Evolutionary conservation across 2,113 vertebrate species (phyloP), one percentile per base, ranked within the genome.

Genomic region (Carlito syrichta): DNA sequence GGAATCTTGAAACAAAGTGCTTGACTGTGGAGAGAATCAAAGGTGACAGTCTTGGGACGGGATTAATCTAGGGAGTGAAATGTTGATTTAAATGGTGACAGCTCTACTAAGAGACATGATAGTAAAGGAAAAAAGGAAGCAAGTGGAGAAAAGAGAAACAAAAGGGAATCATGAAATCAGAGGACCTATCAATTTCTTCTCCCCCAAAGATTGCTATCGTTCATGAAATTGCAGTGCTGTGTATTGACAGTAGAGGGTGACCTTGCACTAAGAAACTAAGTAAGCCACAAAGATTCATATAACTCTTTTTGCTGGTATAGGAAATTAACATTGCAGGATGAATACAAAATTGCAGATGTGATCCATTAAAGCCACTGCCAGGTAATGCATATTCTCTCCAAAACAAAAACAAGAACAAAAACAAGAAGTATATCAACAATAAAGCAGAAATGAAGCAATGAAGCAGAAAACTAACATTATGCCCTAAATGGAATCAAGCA

Each of bases 361-460:
- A 54, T 43, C 66, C n/a, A 32, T 50, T 58, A 52, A 60, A 52
- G 27, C 40, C 23, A 6, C n/a, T 50, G 0, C 5, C 22, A 22
- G 35, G 30, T 22, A 23, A 48, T 0, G 0, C 0, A 8, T 0
- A 50, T 35, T 50, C 40, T 77, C 11, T 45, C 22, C 58, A 60
- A 85, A 11, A 85, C 23, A 20, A 50, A 30, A 22, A 27, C 6
- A 30, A 35, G n/a, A n/a, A n/a, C n/a, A n/a, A n/a, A n/a, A n/a
- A n/a, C 4, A 54, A 23, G 14, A 62, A 60, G 17, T 8, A 22
- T 7, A 11, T 69, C 0, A 38, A 1, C 27, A 17, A 6, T 19
- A 78, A n/a, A n/a, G n/a, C n/a, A n/a, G n/a, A n/a, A n/a, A n/a
- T n/a, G n/a, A n/a, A n/a, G 40, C 40, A 69, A 13, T 22, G 50